These are phyloP conservation scores for Camponotus fellah DNA, from an alignment of 2,888 invertebrate genomes.

Conservation along the genomic window DNA sequence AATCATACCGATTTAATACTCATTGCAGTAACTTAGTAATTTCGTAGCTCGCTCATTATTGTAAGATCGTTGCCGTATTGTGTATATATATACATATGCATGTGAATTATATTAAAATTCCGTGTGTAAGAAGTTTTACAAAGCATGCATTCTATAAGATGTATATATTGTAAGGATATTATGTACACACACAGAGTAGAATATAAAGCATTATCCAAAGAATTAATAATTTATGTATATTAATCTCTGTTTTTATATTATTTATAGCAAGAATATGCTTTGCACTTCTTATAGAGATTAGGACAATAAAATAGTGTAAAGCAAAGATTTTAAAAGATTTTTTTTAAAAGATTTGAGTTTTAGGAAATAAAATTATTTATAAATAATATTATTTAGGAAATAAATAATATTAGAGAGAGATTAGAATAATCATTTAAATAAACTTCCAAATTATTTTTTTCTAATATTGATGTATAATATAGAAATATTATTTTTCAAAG, in stretches of 20 bases:
- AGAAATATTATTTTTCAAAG: too few species aligned
- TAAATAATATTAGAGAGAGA: background rate
- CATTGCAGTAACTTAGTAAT: conserved; percentile 15
- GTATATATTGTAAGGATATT: conserved; percentile 71
- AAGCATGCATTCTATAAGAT: conserved; percentile 68
- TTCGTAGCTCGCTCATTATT: background rate
- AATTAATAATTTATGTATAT: background rate
- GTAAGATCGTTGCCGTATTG: conserved; percentile 54
- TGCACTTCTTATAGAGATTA: too few species aligned
- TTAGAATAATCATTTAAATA: background rate
- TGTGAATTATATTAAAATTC: conserved; percentile 63
- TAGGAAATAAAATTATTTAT: too few species aligned
- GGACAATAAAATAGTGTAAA: background rate
- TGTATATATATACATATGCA: conserved; percentile 69
- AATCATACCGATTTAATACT: conserved; percentile 7
- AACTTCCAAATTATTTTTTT: too few species aligned
- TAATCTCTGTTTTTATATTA: background rate
- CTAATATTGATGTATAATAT: too few species aligned
- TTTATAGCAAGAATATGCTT: background rate
- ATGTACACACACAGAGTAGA: conserved; percentile 77
- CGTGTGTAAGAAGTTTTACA: conserved; percentile 76
- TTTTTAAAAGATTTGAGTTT: background rate
- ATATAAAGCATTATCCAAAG: conserved; percentile 72
- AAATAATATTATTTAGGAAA: background rate
- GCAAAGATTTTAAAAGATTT: background rate